Evolutionary conservation across 2,113 vertebrate genomes (phyloP), one percentile per base, ranked within the genome.

Genomic region (Pantherophis guttatus): DNA sequence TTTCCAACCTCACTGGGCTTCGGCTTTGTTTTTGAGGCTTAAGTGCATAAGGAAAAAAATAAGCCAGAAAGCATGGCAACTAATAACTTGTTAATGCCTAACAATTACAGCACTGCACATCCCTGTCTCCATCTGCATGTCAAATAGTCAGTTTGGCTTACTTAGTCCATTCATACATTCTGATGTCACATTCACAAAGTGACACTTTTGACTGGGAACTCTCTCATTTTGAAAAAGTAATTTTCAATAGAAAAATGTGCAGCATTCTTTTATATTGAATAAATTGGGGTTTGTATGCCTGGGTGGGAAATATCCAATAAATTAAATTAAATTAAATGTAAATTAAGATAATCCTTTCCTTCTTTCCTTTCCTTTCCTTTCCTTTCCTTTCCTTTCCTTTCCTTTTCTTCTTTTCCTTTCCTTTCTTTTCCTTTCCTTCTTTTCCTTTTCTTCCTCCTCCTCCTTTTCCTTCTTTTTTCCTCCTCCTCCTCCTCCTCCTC

Each of bases 381-480:
- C 26, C 1, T 8, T 13, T 24, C 2, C 8, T 0, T 1, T 29
- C 26, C 29, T 4, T 11, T n/a, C 1, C 13, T 12, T 3, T n/a
- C 9, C n/a, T 29, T 24, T 13, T 1, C 29, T 1, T 24, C 9
- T 1, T 65, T 3, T 62, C 24, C 24, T 6, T 11, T 26, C 11
- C 2, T 6, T 26, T 9, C 6, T 8, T 5, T 15, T 19, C 15
- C 5, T 57, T 10, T 53, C 52, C 5, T 17, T 55, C 15, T 1
- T 57, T 94, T 24, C 3, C 1, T 29, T 9, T 8, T 26, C 9
- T 1, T 62, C 24, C 9, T 7, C 11, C 21, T 26, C 9, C 3
- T 62, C 24, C 24, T 6, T 11, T 26, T 29, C 8, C 21, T 26
- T 9, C 6, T 21, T 5, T 15, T 19, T 1, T 23, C 7, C 57